Evolutionary conservation across 2,888 invertebrate genomes (phyloP), one percentile per base, ranked within the genome.

Genomic region (Pelosia muscerda): DNA sequence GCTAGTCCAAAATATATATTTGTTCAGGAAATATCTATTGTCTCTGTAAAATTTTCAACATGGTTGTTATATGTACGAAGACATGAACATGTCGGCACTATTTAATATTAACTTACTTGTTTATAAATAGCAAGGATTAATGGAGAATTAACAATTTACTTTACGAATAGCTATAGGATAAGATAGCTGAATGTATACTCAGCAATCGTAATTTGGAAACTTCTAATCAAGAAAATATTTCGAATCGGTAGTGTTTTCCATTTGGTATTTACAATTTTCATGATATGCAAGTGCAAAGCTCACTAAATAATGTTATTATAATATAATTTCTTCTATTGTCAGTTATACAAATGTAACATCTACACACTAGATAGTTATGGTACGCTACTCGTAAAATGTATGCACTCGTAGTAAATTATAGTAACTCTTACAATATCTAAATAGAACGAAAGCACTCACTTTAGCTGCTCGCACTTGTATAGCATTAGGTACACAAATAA

Each of bases 241-340:
- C 76, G 83, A 82, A 86, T 80, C 78, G 84, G 76, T 87, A 84
- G 86, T 79, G 84, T 84, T 85, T 83, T 82, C 81, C 81, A 82
- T 88, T 85, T 78, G 83, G 84, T 93, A 94, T 94, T 92, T 94
- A 93, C 94, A 94, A 81, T 84, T 86, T 82, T 81, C 88, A 93
- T 95, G 95, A 95, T 95, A 95, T 95, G 95, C 95, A 94, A 95
- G 93, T 94, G 95, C 95, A 94, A 94, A 95, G 95, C 95, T 95
- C 95, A 92, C 95, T 95, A 94, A 93, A 92, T 89, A 90, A 88
- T 88, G 86, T 91, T 84, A 86, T 81, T 85, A 85, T 78, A 78
- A 70, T 82, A 75, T 63, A 86, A 79, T 81, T 82, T 81, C 67
- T 80, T 81, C 88, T 89, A 88, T 89, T 87, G 89, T 89, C 89